Evolutionary conservation across 2,797 vertebrate genomes (phyloP).

Genomic region (Lates japonicus): DNA sequence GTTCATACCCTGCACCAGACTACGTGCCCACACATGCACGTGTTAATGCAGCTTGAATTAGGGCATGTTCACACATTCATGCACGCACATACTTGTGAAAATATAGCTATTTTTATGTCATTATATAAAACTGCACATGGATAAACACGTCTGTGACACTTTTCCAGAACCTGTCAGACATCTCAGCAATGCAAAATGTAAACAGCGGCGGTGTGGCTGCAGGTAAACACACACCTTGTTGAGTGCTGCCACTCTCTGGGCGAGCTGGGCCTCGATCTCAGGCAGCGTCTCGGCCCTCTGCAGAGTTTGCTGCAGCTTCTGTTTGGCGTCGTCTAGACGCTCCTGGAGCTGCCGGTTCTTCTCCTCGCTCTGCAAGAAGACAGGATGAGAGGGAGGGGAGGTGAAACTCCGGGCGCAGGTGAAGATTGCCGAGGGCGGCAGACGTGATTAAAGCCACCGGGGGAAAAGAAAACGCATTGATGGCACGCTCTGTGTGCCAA

Average conservation of each 20-base stretch:
- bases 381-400: conserved; percentile 26
- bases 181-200: not conserved
- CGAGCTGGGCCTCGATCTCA: conserved; percentile 93
- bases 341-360: conserved; percentile 95
- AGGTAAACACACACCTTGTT: conserved; percentile 86
- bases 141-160: not conserved
- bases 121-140: not conserved
- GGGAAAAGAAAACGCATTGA: conserved; percentile 19
- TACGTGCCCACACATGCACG: conserved; percentile 1
- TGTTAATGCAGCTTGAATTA: not conserved
- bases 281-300: conserved; percentile 94
- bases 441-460: conserved; percentile 23
- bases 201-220: not conserved
- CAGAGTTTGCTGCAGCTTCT: conserved; percentile 90
- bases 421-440: conserved; percentile 30
- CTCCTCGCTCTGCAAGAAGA: conserved; percentile 89
- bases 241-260: conserved; percentile 88
- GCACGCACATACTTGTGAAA: conserved; percentile 18
- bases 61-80: not conserved
- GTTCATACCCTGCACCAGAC: conserved; percentile 14
- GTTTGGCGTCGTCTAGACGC: conserved; percentile 93
- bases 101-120: not conserved
- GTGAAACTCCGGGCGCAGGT: conserved; percentile 18
- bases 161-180: not conserved
- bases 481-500: conserved; percentile 24